A percentile compares a stretch with the other conserved stretches of the same genome.
Evolutionary conservation across 2,113 vertebrate genomes (phyloP).

Genomic region (Rhizomys pruinosus): DNA sequence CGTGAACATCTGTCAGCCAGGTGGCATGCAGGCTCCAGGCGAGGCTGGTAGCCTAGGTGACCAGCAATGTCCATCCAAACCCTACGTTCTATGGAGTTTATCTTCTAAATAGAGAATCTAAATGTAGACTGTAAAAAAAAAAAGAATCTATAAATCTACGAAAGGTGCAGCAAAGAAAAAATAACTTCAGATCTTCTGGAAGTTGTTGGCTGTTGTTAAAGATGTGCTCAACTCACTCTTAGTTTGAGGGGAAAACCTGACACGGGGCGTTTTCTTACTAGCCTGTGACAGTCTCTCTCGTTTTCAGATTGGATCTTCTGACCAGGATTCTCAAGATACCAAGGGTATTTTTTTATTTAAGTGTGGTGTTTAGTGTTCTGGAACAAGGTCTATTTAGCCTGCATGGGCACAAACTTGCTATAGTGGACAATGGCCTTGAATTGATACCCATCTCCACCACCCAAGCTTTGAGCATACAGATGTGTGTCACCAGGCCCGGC

Average conservation of each 20-base stretch:
- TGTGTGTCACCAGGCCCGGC: background rate
- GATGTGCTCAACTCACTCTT: background rate
- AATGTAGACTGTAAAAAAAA: too few relatives aligned
- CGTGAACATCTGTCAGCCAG: background rate
- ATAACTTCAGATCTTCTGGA: slow-evolving; percentile 7
- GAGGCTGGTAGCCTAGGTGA: background rate
- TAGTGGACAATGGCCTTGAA: background rate
- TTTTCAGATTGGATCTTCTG: background rate
- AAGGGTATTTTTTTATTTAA: background rate
- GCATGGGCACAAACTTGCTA: background rate
- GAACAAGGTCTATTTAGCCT: background rate
- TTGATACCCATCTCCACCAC: too few relatives aligned
- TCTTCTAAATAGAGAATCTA: too few relatives aligned
- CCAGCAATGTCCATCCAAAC: background rate
- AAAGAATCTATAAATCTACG: background rate
- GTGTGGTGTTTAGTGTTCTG: too few relatives aligned
- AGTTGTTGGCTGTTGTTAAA: background rate
- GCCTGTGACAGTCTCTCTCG: accelerated
- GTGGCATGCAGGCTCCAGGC: accelerated
- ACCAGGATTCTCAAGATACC: background rate
- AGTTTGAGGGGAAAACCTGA: background rate
- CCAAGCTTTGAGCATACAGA: too few relatives aligned
- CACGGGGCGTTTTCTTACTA: background rate
- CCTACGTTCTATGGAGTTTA: background rate
- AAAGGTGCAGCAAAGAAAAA: background rate